These are phyloP conservation scores for Eristalis arbustorum DNA, from an alignment of 2,888 invertebrate genomes.

Conservation along the genomic window DNA sequence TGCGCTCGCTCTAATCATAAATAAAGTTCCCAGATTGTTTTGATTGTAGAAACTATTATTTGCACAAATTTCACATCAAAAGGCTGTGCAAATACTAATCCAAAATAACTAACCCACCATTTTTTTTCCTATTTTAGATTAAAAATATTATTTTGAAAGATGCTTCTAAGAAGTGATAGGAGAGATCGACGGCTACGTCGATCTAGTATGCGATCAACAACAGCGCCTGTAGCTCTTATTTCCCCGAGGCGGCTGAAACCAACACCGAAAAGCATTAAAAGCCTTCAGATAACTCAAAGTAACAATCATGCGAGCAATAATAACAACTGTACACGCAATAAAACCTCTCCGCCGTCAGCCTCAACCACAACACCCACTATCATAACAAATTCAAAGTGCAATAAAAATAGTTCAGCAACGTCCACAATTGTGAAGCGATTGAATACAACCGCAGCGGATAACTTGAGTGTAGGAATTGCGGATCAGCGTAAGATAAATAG, in stretches of 20 bases:
- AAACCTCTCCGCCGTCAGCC: constrained; percentile 26
- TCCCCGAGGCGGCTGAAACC: constrained; percentile 58
- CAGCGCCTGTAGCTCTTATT: constrained; percentile 55
- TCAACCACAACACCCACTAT: constrained; percentile 42
- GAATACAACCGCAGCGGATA: constrained; percentile 57
- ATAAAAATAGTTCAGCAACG: constrained; percentile 53
- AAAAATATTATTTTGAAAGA: neutral
- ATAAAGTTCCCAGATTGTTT: no score
- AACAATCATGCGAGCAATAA: constrained; percentile 45
- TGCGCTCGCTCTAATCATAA: no score
- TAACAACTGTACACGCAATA: constrained; percentile 33
- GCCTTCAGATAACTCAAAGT: constrained; percentile 58
- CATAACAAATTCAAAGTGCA: constrained; percentile 65
- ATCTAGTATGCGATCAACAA: constrained; percentile 68
- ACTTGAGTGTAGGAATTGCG: constrained; percentile 37
- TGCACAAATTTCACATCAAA: no score
- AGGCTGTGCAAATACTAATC: no score
- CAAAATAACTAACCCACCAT: no score
- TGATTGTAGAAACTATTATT: no score
- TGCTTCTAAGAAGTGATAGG: constrained; percentile 85
- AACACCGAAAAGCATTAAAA: constrained; percentile 64
- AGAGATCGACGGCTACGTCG: constrained; percentile 82
- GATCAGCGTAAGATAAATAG: constrained; percentile 37
- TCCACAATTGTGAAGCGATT: constrained; percentile 68
- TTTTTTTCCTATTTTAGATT: neutral